Evolutionary conservation across 2,113 vertebrate species (phyloP), one percentile per base, ranked within the genome.

Genomic region (Stictonetta naevosa): DNA sequence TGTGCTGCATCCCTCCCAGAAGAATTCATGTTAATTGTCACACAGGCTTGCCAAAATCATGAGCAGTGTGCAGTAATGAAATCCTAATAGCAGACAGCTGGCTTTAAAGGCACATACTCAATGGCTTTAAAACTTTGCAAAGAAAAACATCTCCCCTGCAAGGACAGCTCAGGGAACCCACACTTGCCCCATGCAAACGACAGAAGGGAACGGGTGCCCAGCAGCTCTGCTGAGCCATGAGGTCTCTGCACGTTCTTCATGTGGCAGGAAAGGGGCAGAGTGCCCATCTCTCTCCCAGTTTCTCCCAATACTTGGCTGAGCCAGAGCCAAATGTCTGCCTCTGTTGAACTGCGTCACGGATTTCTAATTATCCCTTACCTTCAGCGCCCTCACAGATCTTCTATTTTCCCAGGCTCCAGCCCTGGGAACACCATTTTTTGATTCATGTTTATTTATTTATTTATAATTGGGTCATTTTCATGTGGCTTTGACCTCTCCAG

Each of bases 1-100:
- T 98, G 74, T 0, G 2, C 91, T 92, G 91, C 93, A 95, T 95
- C 94, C 86, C 48, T 78, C 94, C 97, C 84, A 69, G 55, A 64
- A 92, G 96, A 94, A 95, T 97, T 97, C 93, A 95, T 80, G 79
- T 66, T 88, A 97, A 95, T 96, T 97, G 96, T 98, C 97, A 95
- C 95, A 83, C 34, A 52, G 87, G 84, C 29, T 21, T 96, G 95
- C 95, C 96, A 96, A 95, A 94, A 83, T 93, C 94, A 79, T 66
- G 81, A 96, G 93, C 80, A 81, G 91, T 56, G 76, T 14, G 44
- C 93, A 90, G 88, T 94, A 96, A 92, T 96, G 94, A 96, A 97
- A 92, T 95, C 42, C 86, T 97, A 97, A 97, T 91, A 95, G 93
- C 91, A 93, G 94, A 83, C 94, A 97, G 94, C 88, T 96, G 93